phyloP scores from a whole-genome alignment of 2,797 vertebrate genomes.

The Mastacembelus armatus region DNA sequence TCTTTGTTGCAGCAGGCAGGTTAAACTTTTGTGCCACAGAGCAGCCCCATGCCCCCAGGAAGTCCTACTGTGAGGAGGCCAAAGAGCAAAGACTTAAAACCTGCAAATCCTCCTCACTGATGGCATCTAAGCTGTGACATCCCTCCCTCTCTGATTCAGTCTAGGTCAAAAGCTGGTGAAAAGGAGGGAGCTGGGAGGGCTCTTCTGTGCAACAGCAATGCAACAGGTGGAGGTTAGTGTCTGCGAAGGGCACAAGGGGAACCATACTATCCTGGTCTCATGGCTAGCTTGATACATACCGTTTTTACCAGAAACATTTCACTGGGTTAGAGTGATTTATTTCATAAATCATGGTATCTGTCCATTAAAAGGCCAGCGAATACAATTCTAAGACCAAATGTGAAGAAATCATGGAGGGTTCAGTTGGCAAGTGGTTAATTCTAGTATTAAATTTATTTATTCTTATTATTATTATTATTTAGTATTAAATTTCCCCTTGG shows the following conservation, averaged over 20 bases:
- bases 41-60: slow-evolving; percentile 69
- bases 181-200: slow-evolving; percentile 62
- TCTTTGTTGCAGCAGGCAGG: slow-evolving; percentile 67
- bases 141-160: slow-evolving; percentile 70
- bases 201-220: slow-evolving; percentile 68
- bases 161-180: slow-evolving; percentile 71
- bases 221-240: slow-evolving; percentile 73
- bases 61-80: slow-evolving; percentile 76
- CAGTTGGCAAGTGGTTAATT: too few species aligned
- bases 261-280: slow-evolving; percentile 1
- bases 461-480: too few species aligned
- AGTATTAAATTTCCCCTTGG: too few species aligned
- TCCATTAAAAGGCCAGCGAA: too few species aligned
- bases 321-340: not conserved
- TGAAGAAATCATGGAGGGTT: too few species aligned
- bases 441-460: too few species aligned
- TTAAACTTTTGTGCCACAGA: slow-evolving; percentile 70
- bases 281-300: not conserved
- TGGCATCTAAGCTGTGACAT: slow-evolving; percentile 77
- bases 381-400: too few species aligned
- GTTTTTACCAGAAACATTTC: not conserved
- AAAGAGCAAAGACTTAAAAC: slow-evolving; percentile 80
- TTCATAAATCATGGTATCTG: not conserved
- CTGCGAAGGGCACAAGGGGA: slow-evolving; percentile 43
- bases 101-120: slow-evolving; percentile 76